These are phyloP conservation scores for Trachelipus rathkii DNA, from an alignment of 1,140 invertebrate genomes.

Conservation along the genomic window DNA sequence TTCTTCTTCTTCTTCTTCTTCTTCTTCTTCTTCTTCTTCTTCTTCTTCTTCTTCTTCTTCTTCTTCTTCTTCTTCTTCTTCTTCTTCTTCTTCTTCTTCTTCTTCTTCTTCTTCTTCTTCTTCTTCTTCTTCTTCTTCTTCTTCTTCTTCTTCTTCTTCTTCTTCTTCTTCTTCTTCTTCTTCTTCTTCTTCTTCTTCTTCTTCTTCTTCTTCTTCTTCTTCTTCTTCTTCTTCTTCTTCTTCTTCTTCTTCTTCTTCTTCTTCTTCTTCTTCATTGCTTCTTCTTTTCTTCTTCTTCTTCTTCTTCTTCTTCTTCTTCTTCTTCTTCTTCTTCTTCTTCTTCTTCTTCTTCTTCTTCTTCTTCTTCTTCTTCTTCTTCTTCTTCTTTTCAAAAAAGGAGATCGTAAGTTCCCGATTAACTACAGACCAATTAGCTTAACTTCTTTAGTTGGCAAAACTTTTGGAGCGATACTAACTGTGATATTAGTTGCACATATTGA, in stretches of 20 bases:
- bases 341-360: neutral
- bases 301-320: too few relatives aligned
- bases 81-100: neutral
- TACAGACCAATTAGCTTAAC: too few relatives aligned
- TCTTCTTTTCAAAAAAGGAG: too few relatives aligned
- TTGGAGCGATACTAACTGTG: too few relatives aligned
- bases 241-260: neutral
- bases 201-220: too few relatives aligned
- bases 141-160: neutral
- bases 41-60: constrained; percentile 3
- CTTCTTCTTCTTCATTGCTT: too few relatives aligned
- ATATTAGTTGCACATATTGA: too few relatives aligned
- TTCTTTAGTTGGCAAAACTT: too few relatives aligned
- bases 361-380: constrained; percentile 9
- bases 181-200: neutral
- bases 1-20: constrained; percentile 3
- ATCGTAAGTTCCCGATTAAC: too few relatives aligned
- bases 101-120: neutral
- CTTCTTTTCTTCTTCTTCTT: too few relatives aligned
- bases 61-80: constrained; percentile 9
- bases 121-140: neutral
- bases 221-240: neutral
- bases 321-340: neutral
- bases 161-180: neutral
- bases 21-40: constrained; percentile 8